Evolutionary conservation across 2,797 vertebrate species (phyloP).

Genomic region (Spinibarbus caldwelli): DNA sequence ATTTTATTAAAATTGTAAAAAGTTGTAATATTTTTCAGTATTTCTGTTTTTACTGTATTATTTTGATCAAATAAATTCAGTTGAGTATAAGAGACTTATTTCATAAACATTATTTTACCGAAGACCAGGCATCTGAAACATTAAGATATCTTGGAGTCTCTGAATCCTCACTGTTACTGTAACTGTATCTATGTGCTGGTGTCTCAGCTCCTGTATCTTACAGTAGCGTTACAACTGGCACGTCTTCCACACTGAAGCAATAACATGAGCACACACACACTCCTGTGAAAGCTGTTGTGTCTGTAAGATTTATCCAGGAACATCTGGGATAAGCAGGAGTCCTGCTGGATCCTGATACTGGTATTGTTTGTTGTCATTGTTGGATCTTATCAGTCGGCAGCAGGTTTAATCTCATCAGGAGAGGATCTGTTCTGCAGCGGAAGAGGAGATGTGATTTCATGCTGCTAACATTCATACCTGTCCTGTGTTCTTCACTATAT

Average conservation of each 20-base stretch:
- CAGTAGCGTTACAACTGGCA: slow-evolving; percentile 1
- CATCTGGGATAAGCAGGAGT: slow-evolving; percentile 1
- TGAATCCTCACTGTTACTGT: neutral
- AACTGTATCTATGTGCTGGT: slow-evolving; percentile 20
- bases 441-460: slow-evolving; percentile 14
- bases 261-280: neutral
- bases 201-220: slow-evolving; percentile 2
- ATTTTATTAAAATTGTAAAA: too few species aligned
- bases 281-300: neutral
- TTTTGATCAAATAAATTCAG: too few species aligned
- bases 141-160: neutral
- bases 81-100: neutral
- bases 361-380: slow-evolving; percentile 48
- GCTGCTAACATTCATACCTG: neutral
- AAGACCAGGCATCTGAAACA: neutral
- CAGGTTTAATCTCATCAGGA: slow-evolving; percentile 45
- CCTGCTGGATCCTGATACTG: slow-evolving; percentile 17
- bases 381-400: slow-evolving; percentile 29
- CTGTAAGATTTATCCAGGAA: slow-evolving; percentile 9
- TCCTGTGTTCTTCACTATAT: neutral
- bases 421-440: slow-evolving; percentile 1
- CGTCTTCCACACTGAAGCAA: neutral
- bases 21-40: too few species aligned
- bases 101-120: neutral
- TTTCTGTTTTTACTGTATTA: too few species aligned